phyloP scores from a whole-genome alignment of 2,113 vertebrate genomes.

The Lampris megalopsis region DNA sequence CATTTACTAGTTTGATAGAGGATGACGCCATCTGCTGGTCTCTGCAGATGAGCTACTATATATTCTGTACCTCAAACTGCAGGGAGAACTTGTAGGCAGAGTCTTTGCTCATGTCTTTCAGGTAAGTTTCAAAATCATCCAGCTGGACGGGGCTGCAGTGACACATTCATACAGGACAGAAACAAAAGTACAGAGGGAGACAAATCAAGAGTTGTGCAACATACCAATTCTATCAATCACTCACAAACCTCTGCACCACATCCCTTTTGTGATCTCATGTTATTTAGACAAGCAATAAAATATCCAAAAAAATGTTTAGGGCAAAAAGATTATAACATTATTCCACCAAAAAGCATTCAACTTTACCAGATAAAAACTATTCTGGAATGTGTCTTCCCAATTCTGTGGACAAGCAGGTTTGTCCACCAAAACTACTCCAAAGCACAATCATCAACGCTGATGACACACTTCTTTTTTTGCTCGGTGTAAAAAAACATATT shows the following conservation, averaged over 20 bases:
- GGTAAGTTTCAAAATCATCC: slow-evolving; percentile 94
- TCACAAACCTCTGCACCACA: not conserved
- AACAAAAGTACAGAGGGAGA: not conserved
- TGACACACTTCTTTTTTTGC: too few species aligned
- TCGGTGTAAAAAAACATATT: not conserved
- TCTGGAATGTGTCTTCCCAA: too few species aligned
- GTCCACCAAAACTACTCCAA: too few species aligned
- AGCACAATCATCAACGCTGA: too few species aligned
- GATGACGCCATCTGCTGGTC: not conserved
- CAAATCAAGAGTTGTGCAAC: not conserved
- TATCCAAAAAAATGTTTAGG: too few species aligned
- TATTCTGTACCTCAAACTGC: slow-evolving; percentile 92
- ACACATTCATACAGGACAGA: not conserved
- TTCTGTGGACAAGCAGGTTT: too few species aligned
- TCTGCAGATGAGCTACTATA: not conserved
- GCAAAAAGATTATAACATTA: too few species aligned
- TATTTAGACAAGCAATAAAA: too few species aligned
- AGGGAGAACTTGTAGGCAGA: slow-evolving; percentile 98
- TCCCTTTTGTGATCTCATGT: too few species aligned
- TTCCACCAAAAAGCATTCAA: too few species aligned
- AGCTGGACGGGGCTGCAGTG: slow-evolving; percentile 89
- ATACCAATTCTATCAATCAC: not conserved
- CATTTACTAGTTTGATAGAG: not conserved
- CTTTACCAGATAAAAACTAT: too few species aligned
- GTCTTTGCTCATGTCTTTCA: slow-evolving; percentile 98